Evolutionary conservation across 2,888 invertebrate genomes (phyloP), one percentile per base, ranked within the genome.

Genomic region (Alviniconcha strummeri): DNA sequence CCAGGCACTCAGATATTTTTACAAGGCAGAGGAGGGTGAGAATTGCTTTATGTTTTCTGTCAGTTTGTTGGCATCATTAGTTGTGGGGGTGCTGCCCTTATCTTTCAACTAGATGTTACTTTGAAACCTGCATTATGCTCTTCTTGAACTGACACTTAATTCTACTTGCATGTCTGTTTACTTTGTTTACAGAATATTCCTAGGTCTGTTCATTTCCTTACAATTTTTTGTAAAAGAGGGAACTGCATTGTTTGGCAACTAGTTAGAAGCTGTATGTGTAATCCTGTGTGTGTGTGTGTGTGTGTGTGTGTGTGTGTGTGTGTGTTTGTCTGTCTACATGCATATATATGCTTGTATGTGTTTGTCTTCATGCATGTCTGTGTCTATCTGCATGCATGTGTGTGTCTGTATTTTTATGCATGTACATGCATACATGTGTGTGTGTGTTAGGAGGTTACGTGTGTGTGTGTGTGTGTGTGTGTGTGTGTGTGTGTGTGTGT

Each of bases 1-100:
- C 71, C 88, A 94, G 93, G 98, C 98, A 17, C 95, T 97, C 69
- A 94, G 96, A 88, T 96, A 96, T 94, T 97, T 97, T 91, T 93
- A 95, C 75, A 95, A 95, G 90, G 98, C 98, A 2, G 98, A 98
- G 94, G 94, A 96, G 88, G 90, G 94, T 94, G 90, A 88, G 88
- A 54, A 6, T 60, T n/a, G 57, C 64, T 60, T 57, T 67, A 54
- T 76, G 57, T 67, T n/a, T 60, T 79, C 52, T 67, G 36, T 56
- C 56, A 19, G 71, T 76, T 57, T 80, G 8, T 15, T n/a, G 36
- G 6, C 15, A n/a, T 17, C 8, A 74, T 36, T 36, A 36, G 36
- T 36, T 36, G 36, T 36, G 36, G 36, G 36, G 36, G 36, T 36
- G 36, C 64, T 64, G 1, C 64, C 64, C 15, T 64, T 13, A 64